Base-by-base conservation (phyloP, 1,140 invertebrate species). In the Aphaenogaster ashmeadi region DNA sequence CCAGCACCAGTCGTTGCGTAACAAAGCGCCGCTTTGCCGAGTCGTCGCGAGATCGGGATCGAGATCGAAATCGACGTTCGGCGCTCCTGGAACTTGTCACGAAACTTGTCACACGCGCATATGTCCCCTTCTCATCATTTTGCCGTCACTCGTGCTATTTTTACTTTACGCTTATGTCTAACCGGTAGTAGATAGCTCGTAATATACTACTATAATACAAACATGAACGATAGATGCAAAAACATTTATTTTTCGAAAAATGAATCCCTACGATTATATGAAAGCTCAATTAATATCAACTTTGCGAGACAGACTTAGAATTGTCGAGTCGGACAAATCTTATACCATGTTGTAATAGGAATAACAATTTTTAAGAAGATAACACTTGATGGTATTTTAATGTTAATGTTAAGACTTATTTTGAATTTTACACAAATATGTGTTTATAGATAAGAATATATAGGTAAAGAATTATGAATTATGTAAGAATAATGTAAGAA, bases 1-100 rank as follows among this genome's bases (percentile, higher is more conserved):
- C 4, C 92, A 94, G 93, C 93, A 33, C 93, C 93, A 15, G 91
- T 94, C 62, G 93, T 94, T 58, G 93, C 93, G 84, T 91, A 66
- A 91, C 56, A 66, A 58, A 83, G 54, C 66, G 84, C 18, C 36
- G 38, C 77, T 67, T 79, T 47, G 56, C 38, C 60, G 74, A 86
- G 69, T 83, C 38, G 74, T 36, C 47, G 54, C 79, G 60, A 72
- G 21, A 84, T 58, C 52, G 44, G 67, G 1, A 18, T 21, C 27
- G 74, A 33, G 44, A 50, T 11, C 8, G 36, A 11, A 2, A 52
- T 50, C 21, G 64, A 47, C 13, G 71, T n/a, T 15, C 36, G 47
- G 41, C 36, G 67, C 9, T 64, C 13, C 44, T 38, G 21, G 21
- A 18, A 50, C 64, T 56, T 81, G 72, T 75, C 71, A 58, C 11